Base-by-base conservation (phyloP, 2,797 vertebrate species). In the Pelochelys cantorii region DNA sequence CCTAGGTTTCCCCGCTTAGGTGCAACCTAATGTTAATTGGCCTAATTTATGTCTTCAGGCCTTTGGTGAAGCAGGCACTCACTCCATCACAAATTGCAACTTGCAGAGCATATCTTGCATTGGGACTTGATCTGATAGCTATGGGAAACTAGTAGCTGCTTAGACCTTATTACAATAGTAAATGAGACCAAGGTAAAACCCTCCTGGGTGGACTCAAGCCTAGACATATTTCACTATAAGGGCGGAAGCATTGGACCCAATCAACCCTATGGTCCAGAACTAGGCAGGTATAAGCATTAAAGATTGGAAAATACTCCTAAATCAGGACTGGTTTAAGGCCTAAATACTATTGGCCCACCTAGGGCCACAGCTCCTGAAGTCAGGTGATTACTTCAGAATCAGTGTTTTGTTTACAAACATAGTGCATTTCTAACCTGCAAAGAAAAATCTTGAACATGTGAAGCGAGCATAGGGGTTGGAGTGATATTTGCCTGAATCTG, bases 381-480 rank as follows among this genome's bases (percentile, higher is more conserved):
- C n/a, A 5, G 31, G 80, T 0, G 0, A 48, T 11, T 12, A 5
- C 6, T 11, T 7, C 25, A 87, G 29, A 2, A 13, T 83, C 29
- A 27, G 8, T 81, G 75, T 59, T 68, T 17, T 68, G n/a, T 68
- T 75, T 48, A 4, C 13, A 27, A 7, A 15, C 42, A 14, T 12
- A 22, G 71, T 9, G 13, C 6, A 27, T 74, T 85, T 91, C 93
- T 48, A 83, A 2, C 37, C 3, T 0, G 0, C 5, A 84, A 89
- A 1, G 81, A 83, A 92, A 53, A 0, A 0, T 23, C 37, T 14
- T 2, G 0, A 0, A 2, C 0, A 13, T 23, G 25, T 37, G 0
- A 3, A 4, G 20, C n/a, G 11, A 34, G 31, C 52, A 11, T 0
- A 3, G 5, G 2, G 48, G 25, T 59, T 37, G 3, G 37, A 11